A percentile compares a stretch with the other conserved stretches of the same genome.
These are phyloP conservation scores for Acanthosepion lycidas DNA, from an alignment of 2,888 invertebrate species.

Conservation along the genomic window DNA sequence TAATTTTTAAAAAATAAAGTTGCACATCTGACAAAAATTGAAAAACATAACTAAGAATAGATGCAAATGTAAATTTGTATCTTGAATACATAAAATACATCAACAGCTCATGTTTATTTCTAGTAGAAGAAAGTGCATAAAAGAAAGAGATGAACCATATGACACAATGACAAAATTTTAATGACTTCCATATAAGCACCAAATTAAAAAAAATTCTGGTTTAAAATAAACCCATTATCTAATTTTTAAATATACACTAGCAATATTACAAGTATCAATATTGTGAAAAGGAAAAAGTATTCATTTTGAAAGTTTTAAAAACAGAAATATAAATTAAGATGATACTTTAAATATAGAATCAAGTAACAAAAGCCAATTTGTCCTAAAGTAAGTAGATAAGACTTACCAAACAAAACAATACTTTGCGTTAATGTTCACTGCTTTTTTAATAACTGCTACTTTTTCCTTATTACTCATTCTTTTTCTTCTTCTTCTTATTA, in stretches of 20 bases:
- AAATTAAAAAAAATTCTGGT: background rate
- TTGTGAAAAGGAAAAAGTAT: background rate
- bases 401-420: background rate
- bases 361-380: background rate
- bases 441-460: background rate
- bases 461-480: no score
- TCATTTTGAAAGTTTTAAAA: background rate
- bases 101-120: no score
- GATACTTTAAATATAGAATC: background rate
- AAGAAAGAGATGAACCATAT: slow-evolving; percentile 33
- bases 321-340: background rate
- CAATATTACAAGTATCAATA: background rate
- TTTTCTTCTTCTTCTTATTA: no score
- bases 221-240: background rate
- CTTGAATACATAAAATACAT: no score
- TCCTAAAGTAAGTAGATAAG: background rate
- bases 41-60: no score
- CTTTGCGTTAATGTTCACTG: background rate
- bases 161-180: background rate
- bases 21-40: no score
- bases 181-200: background rate
- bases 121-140: background rate
- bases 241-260: background rate
- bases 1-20: no score
- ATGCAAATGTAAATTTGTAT: no score